Base-by-base conservation (phyloP, 2,797 vertebrate genomes). In the Pipistrellus nathusii region DNA sequence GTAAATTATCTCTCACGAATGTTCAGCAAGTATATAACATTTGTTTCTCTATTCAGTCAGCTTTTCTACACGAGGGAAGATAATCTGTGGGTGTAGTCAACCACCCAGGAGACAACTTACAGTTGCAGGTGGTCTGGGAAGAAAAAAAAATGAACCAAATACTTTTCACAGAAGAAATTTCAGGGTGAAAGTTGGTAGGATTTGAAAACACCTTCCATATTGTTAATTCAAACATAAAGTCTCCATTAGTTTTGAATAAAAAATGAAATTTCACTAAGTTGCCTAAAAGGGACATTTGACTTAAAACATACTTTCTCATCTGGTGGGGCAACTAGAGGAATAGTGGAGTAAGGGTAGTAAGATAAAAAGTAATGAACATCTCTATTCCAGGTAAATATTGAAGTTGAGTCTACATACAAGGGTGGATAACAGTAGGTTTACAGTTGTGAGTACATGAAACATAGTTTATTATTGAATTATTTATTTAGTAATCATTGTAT, bases 1-100 rank as follows among this genome's bases (percentile, higher is more conserved):
- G 0, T 81, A 97, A 97, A 95, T 97, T 97, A 98, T 96, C 96
- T 97, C 53, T 55, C 72, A 92, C 97, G 96, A 98, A 97, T 95
- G 85, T 90, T 68, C 68, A 73, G 91, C 69, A 95, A 96, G 93
- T 96, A 93, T 78, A 95, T 72, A 51, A 57, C 9, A 4, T 96
- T 97, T 96, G 75, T 95, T 96, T 96, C 93, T 62, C 57, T 91
- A 93, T 95, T 96, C 30, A 82, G 83, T 48, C 8, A 68, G 64
- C 85, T 88, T 98, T 96, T 97, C 76, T 87, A 88, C 81, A 96
- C 64, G 46, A 86, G 38, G 81, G 35, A 93, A 94, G 72, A 85
- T 64, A 87, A 68, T 78, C 3, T 6, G 53, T 77, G 41, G 72
- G 46, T 25, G 1, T 38, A 91, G 71, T 44, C 84, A 91, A 20